phyloP scores from a whole-genome alignment of 2,888 invertebrate species.

The Synergus itoensis region DNA sequence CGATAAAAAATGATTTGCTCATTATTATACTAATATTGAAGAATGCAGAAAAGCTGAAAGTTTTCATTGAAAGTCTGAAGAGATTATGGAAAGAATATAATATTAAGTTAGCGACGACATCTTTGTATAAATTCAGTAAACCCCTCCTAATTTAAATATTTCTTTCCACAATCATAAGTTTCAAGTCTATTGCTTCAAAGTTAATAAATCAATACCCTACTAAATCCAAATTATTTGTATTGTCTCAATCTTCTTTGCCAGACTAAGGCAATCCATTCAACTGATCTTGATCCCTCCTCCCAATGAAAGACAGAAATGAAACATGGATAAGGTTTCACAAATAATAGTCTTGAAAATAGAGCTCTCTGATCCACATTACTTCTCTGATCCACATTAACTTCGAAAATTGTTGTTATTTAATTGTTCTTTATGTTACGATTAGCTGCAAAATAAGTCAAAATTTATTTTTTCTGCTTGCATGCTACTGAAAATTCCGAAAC shows the following conservation, averaged over 20 bases:
- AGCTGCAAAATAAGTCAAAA: too few relatives aligned
- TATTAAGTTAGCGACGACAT: constrained; percentile 5
- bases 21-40: background rate
- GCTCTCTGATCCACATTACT: too few relatives aligned
- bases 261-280: background rate
- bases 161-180: constrained; percentile 29
- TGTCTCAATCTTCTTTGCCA: background rate
- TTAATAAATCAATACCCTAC: constrained; percentile 16
- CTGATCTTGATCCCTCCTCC: background rate
- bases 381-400: too few relatives aligned
- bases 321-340: background rate
- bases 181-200: background rate
- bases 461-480: too few relatives aligned
- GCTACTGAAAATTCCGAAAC: too few relatives aligned
- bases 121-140: constrained; percentile 21
- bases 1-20: background rate
- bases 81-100: constrained; percentile 22
- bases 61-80: background rate
- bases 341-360: too few relatives aligned
- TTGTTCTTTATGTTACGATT: too few relatives aligned
- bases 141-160: constrained; percentile 36
- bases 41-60: background rate
- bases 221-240: background rate
- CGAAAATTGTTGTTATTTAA: too few relatives aligned
- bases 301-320: background rate